phyloP scores from a whole-genome alignment of 2,888 invertebrate genomes.

The Dioctria rufipes region DNA sequence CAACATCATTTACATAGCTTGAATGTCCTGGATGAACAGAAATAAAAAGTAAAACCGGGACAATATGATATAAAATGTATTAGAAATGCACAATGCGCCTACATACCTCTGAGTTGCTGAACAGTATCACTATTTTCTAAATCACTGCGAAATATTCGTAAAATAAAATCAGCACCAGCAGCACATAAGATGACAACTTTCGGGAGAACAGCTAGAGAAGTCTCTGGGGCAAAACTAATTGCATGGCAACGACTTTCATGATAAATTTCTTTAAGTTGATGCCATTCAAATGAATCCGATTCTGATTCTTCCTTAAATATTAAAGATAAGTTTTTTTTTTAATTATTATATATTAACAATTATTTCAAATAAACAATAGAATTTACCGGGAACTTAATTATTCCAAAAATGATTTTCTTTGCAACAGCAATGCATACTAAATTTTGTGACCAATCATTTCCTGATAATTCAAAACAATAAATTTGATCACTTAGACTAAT shows the following conservation, averaged over 20 bases:
- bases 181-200: slow-evolving; percentile 71
- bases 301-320: slow-evolving; percentile 72
- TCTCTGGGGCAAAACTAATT: slow-evolving; percentile 77
- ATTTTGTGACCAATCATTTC: slow-evolving; percentile 78
- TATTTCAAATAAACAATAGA: background rate
- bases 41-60: background rate
- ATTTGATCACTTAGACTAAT: slow-evolving; percentile 74
- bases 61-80: background rate
- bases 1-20: slow-evolving; percentile 79
- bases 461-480: slow-evolving; percentile 75
- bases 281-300: slow-evolving; percentile 73
- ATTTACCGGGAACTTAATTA: slow-evolving; percentile 75
- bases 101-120: slow-evolving; percentile 35
- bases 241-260: slow-evolving; percentile 74
- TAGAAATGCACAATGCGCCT: no score
- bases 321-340: slow-evolving; percentile 1
- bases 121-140: slow-evolving; percentile 67
- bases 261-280: slow-evolving; percentile 74
- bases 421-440: slow-evolving; percentile 75
- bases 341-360: background rate
- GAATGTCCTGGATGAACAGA: slow-evolving; percentile 73
- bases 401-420: slow-evolving; percentile 74
- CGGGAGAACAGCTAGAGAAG: slow-evolving; percentile 75
- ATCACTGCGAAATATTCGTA: slow-evolving; percentile 75
- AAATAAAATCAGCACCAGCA: slow-evolving; percentile 75